Conservation (phyloP, 2,113 vertebrate genomes). For the Hydrochoerus hydrochaeris region DNA sequence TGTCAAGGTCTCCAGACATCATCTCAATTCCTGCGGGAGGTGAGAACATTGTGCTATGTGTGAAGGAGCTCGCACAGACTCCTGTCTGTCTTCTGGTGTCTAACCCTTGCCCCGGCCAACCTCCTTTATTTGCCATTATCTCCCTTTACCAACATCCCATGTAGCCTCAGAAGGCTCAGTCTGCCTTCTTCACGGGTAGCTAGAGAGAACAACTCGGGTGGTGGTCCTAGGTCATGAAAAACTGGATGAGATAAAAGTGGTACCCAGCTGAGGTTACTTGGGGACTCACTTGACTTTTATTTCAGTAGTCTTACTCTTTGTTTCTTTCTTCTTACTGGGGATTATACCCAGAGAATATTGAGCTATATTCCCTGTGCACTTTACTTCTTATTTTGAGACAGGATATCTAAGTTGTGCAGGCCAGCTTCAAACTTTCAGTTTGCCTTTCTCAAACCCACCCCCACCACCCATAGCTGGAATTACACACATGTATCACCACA, state of each 20-base stretch:
- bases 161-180: not conserved
- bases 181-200: not conserved
- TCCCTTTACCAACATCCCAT: not conserved
- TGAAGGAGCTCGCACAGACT: not conserved
- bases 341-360: not conserved
- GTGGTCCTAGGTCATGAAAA: not conserved
- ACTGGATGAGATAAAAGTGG: not conserved
- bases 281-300: not conserved
- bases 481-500: not conserved
- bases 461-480: not conserved
- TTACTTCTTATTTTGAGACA: not conserved
- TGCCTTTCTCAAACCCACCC: not conserved
- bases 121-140: not conserved
- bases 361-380: not conserved
- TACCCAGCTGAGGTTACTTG: not conserved
- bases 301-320: not conserved
- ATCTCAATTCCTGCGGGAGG: not conserved
- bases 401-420: not conserved
- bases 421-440: not conserved
- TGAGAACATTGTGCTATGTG: not conserved
- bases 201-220: not conserved
- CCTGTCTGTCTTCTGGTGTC: not conserved
- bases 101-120: accelerated
- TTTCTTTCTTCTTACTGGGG: not conserved
- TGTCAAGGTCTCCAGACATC: not conserved